Evolutionary conservation across 2,797 vertebrate species (phyloP).

Genomic region (Chaenodraco wilsoni): DNA sequence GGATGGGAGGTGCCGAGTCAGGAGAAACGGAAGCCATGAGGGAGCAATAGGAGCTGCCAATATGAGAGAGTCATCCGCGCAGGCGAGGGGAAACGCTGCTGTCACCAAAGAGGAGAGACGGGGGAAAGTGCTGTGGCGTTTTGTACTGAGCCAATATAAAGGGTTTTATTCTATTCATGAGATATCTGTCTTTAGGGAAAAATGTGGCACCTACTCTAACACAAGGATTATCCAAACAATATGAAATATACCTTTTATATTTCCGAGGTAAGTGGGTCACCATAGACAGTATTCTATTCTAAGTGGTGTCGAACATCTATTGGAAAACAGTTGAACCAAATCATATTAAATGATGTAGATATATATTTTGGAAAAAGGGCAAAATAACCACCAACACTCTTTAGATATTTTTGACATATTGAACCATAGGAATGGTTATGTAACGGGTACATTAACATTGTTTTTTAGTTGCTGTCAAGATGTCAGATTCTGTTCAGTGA

Average conservation of each 20-base stretch:
- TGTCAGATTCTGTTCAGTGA: too few relatives aligned
- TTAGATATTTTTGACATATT: background rate
- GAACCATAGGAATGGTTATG: background rate
- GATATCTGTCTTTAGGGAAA: background rate
- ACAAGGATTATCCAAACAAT: background rate
- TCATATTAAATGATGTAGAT: too few relatives aligned
- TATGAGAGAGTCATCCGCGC: constrained; percentile 29
- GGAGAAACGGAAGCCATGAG: constrained; percentile 47
- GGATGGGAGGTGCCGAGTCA: constrained; percentile 57
- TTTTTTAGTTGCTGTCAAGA: too few relatives aligned
- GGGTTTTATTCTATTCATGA: background rate
- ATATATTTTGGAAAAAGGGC: too few relatives aligned
- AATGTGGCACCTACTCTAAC: background rate
- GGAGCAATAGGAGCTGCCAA: constrained; percentile 32
- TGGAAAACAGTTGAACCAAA: too few relatives aligned
- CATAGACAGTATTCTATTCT: background rate
- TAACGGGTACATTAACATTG: too few relatives aligned
- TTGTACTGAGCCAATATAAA: constrained; percentile 16
- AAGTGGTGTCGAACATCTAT: too few relatives aligned
- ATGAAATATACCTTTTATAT: background rate
- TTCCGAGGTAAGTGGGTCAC: background rate
- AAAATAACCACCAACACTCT: too few relatives aligned
- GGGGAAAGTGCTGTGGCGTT: constrained; percentile 17
- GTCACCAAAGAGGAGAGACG: constrained; percentile 17
- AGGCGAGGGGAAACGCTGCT: constrained; percentile 8